These are phyloP conservation scores for Cichlasoma orientale DNA, from an alignment of 2,797 vertebrate genomes.

Conservation along the genomic window DNA sequence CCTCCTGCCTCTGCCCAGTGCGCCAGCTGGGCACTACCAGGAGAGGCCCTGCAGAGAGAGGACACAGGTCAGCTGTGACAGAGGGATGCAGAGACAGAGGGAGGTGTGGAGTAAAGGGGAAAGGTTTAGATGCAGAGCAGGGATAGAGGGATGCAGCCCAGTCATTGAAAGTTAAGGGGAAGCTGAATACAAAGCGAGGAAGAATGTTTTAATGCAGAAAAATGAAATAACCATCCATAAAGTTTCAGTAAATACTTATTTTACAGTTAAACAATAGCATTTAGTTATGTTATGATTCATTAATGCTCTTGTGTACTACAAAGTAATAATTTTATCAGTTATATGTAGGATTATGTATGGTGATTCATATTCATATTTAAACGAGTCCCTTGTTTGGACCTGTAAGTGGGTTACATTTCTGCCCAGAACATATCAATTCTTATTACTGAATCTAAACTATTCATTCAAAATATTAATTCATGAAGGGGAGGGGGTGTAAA, in stretches of 20 bases:
- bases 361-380: no score
- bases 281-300: no score
- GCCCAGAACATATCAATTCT: no score
- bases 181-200: background rate
- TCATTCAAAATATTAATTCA: no score
- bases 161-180: background rate
- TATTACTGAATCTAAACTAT: no score
- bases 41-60: constrained; percentile 72
- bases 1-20: constrained; percentile 73
- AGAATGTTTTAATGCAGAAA: background rate
- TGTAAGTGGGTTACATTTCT: no score
- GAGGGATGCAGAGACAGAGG: constrained; percentile 46
- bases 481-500: background rate
- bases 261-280: background rate
- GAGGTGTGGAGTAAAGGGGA: constrained; percentile 31
- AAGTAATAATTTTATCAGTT: no score
- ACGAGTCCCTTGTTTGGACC: no score
- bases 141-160: background rate
- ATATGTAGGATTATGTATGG: no score
- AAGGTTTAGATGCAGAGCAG: constrained; percentile 22
- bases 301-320: no score
- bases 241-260: background rate
- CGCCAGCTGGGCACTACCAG: constrained; percentile 79
- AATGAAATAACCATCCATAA: background rate
- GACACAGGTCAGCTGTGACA: constrained; percentile 73